Percentiles rank a stretch among this genome's conserved stretches.
Conservation (phyloP, 1,140 invertebrate species). For the Elysia chlorotica region DNA sequence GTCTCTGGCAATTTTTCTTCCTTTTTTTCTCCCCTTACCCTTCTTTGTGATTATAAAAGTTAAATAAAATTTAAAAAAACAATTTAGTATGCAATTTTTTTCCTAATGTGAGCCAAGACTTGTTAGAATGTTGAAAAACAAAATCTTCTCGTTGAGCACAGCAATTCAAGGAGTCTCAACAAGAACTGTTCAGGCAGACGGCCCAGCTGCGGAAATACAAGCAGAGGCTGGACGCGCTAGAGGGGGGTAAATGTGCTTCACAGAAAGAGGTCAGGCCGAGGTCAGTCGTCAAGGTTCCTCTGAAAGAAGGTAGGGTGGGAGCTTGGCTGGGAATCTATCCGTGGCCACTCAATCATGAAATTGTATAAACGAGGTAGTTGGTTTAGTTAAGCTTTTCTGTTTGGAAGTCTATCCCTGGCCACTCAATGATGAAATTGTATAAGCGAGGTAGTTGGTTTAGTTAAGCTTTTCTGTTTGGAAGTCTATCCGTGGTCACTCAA, state of each 20-base stretch:
- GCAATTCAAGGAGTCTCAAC: conserved; percentile 4
- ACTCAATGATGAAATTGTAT: no score
- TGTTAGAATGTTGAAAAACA: neutral
- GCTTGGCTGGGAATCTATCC: no score
- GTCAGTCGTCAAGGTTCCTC: neutral
- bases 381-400: no score
- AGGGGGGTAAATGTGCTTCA: neutral
- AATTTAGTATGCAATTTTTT: neutral
- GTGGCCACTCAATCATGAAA: no score
- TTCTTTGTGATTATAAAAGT: neutral
- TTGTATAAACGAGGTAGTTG: no score
- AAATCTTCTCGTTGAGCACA: neutral
- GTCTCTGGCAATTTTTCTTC: neutral
- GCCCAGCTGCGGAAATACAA: conserved; percentile 10
- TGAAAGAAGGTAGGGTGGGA: neutral
- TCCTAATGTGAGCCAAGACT: neutral
- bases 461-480: no score
- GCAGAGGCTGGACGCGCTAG: conserved; percentile 2
- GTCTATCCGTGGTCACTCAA: no score
- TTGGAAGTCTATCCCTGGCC: no score
- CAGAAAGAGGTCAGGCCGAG: neutral
- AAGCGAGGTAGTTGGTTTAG: no score
- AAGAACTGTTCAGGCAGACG: conserved; percentile 7
- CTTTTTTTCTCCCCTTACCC: neutral
- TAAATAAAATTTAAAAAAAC: neutral